Conservation (phyloP, 2,113 vertebrate species). For the Mormyrus iriodes region DNA sequence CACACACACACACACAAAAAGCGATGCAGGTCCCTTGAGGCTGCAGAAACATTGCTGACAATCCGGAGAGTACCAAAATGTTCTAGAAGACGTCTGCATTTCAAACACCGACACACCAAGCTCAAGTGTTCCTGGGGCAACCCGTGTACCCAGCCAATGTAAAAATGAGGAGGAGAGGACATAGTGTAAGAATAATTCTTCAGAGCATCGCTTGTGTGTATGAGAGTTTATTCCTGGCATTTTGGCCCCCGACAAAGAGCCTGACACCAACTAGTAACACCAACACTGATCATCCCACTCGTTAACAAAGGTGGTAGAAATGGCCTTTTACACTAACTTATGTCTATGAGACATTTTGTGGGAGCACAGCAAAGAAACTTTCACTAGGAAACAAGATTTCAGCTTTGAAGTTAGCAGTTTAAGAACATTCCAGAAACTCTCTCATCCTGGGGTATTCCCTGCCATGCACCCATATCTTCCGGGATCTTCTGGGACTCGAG, state of each 20-base stretch:
- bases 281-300: background rate
- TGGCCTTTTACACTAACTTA: background rate
- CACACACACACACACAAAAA: background rate
- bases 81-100: background rate
- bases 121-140: background rate
- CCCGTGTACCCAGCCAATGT: background rate
- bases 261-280: background rate
- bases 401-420: background rate
- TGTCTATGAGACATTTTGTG: background rate
- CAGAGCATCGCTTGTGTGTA: background rate
- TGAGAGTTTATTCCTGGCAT: background rate
- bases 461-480: background rate
- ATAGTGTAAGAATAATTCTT: background rate
- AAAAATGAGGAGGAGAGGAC: background rate
- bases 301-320: background rate
- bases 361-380: background rate
- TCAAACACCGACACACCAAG: background rate
- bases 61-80: background rate
- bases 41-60: background rate
- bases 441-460: background rate
- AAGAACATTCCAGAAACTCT: background rate
- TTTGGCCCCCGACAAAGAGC: background rate
- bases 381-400: background rate
- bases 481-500: background rate
- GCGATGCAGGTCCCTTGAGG: background rate